A percentile compares a stretch with the other conserved stretches of the same genome.
phyloP scores from a whole-genome alignment of 30 jellyfish, hydroid and myxozoan genomes.

The Hydractinia symbiolongicarpus region DNA sequence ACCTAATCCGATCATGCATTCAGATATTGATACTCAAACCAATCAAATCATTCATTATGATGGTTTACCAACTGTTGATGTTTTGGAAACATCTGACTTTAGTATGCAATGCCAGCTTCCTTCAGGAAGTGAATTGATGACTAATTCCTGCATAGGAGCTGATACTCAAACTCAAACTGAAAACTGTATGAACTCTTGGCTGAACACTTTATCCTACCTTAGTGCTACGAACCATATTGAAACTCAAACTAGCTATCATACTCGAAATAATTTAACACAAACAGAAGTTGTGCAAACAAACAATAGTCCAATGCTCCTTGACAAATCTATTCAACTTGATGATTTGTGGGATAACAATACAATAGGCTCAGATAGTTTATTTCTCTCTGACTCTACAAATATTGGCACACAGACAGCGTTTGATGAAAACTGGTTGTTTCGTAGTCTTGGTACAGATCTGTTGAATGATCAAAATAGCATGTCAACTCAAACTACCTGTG shows the following conservation, averaged over 20 bases:
- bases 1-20: background rate
- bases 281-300: conserved; percentile 1
- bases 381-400: background rate
- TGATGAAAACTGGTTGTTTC: conserved; percentile 15
- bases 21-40: background rate
- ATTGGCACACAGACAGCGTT: conserved; percentile 16
- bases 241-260: conserved; percentile 10
- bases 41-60: background rate
- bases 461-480: conserved; percentile 8
- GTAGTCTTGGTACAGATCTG: conserved; percentile 4
- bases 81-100: conserved; percentile 28
- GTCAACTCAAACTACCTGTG: conserved; percentile 27
- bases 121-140: background rate
- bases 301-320: conserved; percentile 2
- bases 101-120: conserved; percentile 32
- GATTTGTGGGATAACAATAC: background rate
- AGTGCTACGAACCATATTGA: background rate
- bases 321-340: conserved; percentile 31
- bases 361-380: background rate
- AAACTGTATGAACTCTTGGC: conserved; percentile 14
- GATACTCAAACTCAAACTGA: conserved; percentile 38
- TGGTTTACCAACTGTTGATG: background rate
- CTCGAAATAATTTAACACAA: conserved; percentile 25
- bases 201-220: background rate
- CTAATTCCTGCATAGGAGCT: background rate